phyloP scores from a whole-genome alignment of 2,113 vertebrate species.

The Hippolais icterina region DNA sequence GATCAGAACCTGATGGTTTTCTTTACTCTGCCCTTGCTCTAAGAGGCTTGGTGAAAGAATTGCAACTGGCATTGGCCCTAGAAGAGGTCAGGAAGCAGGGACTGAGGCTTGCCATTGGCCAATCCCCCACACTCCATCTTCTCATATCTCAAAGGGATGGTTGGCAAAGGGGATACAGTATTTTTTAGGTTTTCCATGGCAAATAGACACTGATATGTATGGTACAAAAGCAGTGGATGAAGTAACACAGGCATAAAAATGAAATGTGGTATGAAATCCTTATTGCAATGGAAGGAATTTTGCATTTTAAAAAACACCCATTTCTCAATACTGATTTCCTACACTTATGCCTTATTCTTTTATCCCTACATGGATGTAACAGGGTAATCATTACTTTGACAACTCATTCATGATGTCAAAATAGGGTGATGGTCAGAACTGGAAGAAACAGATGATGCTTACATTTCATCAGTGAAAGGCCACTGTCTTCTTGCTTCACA shows the following conservation, averaged over 20 bases:
- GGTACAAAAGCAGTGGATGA: background rate
- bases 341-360: background rate
- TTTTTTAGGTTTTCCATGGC: background rate
- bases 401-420: background rate
- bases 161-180: background rate
- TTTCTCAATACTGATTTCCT: background rate
- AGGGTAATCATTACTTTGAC: background rate
- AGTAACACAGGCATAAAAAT: background rate
- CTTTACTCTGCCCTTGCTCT: background rate
- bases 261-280: background rate
- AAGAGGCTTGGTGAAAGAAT: background rate
- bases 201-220: background rate
- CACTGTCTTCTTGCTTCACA: background rate
- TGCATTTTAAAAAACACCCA: background rate
- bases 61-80: background rate
- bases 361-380: background rate
- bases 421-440: background rate
- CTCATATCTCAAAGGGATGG: background rate
- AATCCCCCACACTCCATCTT: fast-evolving
- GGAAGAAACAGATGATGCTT: background rate
- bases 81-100: background rate
- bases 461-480: background rate
- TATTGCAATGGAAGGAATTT: background rate
- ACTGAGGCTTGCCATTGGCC: background rate
- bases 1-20: background rate